Evolutionary conservation across 2,113 vertebrate species (phyloP), one percentile per base, ranked within the genome.

Genomic region (Centrocercus urophasianus): DNA sequence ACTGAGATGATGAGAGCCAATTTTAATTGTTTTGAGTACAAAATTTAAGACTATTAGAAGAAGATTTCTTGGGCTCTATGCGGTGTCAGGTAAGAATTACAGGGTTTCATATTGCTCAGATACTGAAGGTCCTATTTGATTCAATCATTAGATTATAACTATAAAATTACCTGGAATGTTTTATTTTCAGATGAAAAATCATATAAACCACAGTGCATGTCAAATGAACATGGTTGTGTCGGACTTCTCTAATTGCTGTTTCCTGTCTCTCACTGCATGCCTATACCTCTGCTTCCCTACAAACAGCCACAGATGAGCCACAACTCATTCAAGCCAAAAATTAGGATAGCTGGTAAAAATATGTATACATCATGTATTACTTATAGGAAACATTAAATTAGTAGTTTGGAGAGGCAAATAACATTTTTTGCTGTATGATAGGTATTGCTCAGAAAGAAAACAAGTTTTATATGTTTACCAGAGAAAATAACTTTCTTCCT

Each of bases 41-140:
- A 72, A 93, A 90, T 85, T 69, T 64, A 93, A 69, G 54, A 63
- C 38, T 60, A 15, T 17, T 72, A 88, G 91, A 89, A 60, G 50
- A 74, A 17, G 6, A 10, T 86, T 90, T 78, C 34, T 64, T 79
- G n/a, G 12, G 40, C 7, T 21, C 83, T 30, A 34, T 0, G 57
- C 42, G 27, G 5, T 10, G 6, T 71, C 36, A 59, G 61, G 89
- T 25, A 34, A 56, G 47, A 75, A 45, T 65, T 36, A 28, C 36
- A 76, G 13, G 8, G 21, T 12, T 84, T 74, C 48, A 34, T 57
- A n/a, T 8, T 67, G 50, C 32, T 28, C 4, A 60, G 48, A 81
- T 12, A 42, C 4, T 45, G 13, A 65, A 14, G 8, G 27, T 34
- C 20, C 15, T 60, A 10, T 32, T 27, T 57, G 20, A 38, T 61